These are phyloP conservation scores for Morone chrysops DNA, from an alignment of 2,113 vertebrate species.

Conservation along the genomic window DNA sequence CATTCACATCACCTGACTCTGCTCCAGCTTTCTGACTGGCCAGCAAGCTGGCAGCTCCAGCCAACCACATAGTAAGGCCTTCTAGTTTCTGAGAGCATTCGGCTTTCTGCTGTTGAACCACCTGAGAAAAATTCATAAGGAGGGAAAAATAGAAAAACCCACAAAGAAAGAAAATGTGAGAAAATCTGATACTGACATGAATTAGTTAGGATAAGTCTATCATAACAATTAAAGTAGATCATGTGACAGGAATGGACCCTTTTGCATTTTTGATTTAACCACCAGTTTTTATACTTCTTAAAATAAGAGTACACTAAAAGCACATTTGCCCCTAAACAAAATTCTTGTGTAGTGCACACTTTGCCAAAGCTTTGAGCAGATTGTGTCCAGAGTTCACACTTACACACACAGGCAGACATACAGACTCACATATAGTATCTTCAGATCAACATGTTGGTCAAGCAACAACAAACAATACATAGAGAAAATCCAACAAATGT, in stretches of 20 bases:
- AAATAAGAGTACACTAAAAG: slow-evolving; percentile 1
- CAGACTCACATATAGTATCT: slow-evolving; percentile 46
- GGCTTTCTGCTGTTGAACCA: slow-evolving; percentile 92
- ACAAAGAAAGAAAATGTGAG: slow-evolving; percentile 25
- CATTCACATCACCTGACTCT: slow-evolving; percentile 82
- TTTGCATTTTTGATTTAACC: not conserved
- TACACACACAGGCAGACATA: slow-evolving; percentile 51
- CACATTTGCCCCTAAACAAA: not conserved
- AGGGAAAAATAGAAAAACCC: slow-evolving; percentile 7
- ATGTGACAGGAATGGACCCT: not conserved
- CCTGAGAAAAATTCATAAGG: slow-evolving; percentile 76
- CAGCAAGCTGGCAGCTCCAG: slow-evolving; percentile 85
- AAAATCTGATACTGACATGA: not conserved
- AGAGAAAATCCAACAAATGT: slow-evolving; percentile 57
- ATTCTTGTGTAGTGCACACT: slow-evolving; percentile 49
- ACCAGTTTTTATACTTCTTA: not conserved
- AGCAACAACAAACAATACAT: slow-evolving; percentile 56
- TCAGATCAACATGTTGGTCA: slow-evolving; percentile 47
- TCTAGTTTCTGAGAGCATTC: slow-evolving; percentile 90
- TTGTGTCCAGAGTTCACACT: slow-evolving; percentile 84
- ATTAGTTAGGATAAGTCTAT: rapidly evolving
- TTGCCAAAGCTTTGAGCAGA: slow-evolving; percentile 80
- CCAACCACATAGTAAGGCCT: slow-evolving; percentile 88
- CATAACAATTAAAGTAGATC: not conserved
- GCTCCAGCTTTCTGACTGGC: slow-evolving; percentile 78